Evolutionary conservation across 2,113 vertebrate genomes (phyloP), one percentile per base, ranked within the genome.

Genomic region (Chionis minor): DNA sequence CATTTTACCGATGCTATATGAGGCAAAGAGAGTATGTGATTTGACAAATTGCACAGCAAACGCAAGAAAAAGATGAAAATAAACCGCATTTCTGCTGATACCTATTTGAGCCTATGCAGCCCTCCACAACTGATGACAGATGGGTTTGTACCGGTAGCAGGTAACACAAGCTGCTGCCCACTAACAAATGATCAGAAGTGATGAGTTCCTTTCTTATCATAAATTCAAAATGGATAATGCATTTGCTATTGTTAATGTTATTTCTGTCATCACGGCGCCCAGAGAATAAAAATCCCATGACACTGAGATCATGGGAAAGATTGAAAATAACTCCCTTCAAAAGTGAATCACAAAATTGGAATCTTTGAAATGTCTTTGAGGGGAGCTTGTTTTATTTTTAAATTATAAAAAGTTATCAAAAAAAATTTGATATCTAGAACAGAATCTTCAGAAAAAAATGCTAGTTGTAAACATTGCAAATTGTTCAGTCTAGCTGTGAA

Each of bases 261-360:
- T 75, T 83, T 92, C 63, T 51, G 51, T 62, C 42, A 88, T 89
- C 61, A 16, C 65, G 58, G 14, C 79, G 97, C 86, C 83, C 70
- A 92, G 70, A 94, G 81, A 74, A 61, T 74, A 87, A 91, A 95
- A 96, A 69, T 97, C 97, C 91, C 96, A 96, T 80, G 96, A 97
- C 95, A 96, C 70, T 87, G 92, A 98, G 97, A 97, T 95, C 97
- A 98, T 98, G 96, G 97, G 97, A 98, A 97, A 97, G 72, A 63
- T 32, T 97, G 95, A 97, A 98, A 97, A 88, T 97, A 94, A 94
- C 95, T 97, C 85, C 32, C 74, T 88, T 96, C 74, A 94, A 44
- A 65, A 95, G 74, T 97, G 94, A 97, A 95, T 98, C 95, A 97
- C 90, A 96, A 91, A 95, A 94, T 81, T 97, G 97, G 97, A 97